Base-by-base conservation (phyloP, 2,113 vertebrate genomes). In the Machaerirhynchus nigripectus region DNA sequence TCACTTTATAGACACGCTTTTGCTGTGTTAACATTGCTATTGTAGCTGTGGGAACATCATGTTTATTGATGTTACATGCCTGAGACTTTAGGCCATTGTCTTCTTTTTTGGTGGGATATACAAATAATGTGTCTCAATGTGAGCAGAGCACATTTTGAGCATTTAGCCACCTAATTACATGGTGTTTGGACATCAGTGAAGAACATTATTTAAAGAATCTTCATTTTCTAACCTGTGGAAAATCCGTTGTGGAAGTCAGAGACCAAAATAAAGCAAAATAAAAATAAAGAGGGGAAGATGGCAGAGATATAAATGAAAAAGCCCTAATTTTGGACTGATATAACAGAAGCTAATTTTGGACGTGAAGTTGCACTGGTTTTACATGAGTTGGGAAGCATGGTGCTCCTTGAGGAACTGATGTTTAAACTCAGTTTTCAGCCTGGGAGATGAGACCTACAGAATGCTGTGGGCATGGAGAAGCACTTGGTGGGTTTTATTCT, bases 101-200 rank as follows among this genome's bases (percentile, higher is more conserved):
- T 26, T 56, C 0, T 20, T 24, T 82, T 53, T 67, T n/a, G 9
- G 2, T 79, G 35, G 4, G 67, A 86, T 69, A 49, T 56, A n/a
- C 9, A 60, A 44, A 27, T 76, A 68, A 75, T 8, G 5, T 23
- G 22, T 52, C 13, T 60, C 40, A 47, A 9, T 33, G 44, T 47
- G 22, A 77, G 21, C 50, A 70, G 46, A 77, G 13, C 23, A n/a
- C 16, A 11, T 70, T 79, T 81, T 69, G 17, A 30, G 42, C 31
- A 22, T 59, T 67, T 73, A 74, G 16, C n/a, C 31, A 47, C 0
- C 0, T 46, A 5, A 8, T 84, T 50, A 44, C 7, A 3, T 13
- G 3, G 9, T 71, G 11, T 47, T 85, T 73, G 57, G 37, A n/a
- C 11, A 26, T 53, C 31, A 49, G 8, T 21, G 33, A 69, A 69